Evolutionary conservation across 2,113 vertebrate species (phyloP).

Genomic region (Catharus bicknelli): DNA sequence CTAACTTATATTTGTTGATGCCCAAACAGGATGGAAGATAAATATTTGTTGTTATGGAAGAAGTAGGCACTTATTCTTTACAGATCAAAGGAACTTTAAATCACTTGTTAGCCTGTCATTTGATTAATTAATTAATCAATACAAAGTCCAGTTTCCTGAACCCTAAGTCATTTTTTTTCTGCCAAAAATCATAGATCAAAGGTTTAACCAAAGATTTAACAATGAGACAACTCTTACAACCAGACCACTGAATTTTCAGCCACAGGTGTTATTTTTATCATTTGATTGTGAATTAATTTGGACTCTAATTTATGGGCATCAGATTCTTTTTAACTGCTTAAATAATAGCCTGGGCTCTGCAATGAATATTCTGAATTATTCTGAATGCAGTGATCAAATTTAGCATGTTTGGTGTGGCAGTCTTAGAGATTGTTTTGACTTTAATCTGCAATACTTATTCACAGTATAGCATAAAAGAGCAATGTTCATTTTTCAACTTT

Average conservation of each 20-base stretch:
- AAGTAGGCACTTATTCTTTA: fast-evolving
- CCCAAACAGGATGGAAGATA: not conserved
- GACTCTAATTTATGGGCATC: not conserved
- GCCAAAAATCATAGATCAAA: not conserved
- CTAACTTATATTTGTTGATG: not conserved
- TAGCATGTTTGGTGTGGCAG: not conserved
- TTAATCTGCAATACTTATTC: not conserved
- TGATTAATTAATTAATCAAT: not conserved
- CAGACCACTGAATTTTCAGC: not conserved
- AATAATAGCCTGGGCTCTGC: not conserved
- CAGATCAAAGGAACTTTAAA: not conserved
- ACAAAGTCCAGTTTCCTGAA: not conserved
- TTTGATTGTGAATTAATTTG: not conserved
- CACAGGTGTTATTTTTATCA: not conserved
- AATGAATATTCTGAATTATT: not conserved
- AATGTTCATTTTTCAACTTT: not conserved
- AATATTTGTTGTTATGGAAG: not conserved
- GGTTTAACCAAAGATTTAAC: not conserved
- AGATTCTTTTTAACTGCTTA: not conserved
- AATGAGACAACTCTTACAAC: not conserved
- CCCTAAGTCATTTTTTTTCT: not conserved
- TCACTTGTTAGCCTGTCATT: not conserved
- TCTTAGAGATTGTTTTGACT: not conserved
- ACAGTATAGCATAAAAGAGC: not conserved
- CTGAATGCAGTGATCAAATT: not conserved